Percentiles rank a stretch among this genome's conserved stretches.
phyloP scores from a whole-genome alignment of 23 tunicate species.

The Ascidia mentula region DNA sequence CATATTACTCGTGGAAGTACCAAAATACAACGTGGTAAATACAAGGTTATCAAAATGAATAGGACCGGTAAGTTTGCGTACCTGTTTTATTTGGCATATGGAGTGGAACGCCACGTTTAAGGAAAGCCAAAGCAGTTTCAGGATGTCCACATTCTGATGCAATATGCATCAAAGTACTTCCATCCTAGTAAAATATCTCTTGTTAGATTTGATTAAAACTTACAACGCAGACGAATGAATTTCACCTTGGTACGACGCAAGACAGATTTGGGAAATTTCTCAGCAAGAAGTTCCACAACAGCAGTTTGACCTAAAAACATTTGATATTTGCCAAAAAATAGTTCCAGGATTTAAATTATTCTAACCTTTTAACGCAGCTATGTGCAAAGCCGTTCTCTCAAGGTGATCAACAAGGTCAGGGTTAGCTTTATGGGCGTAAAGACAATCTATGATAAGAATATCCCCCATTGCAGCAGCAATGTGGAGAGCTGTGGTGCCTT shows the following conservation, averaged over 20 bases:
- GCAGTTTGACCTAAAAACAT: constrained; percentile 68
- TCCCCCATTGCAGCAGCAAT: constrained; percentile 83
- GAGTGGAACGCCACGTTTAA: constrained; percentile 76
- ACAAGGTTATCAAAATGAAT: no score
- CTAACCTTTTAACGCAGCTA: constrained; percentile 84
- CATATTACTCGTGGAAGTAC: background rate
- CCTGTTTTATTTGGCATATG: constrained; percentile 97
- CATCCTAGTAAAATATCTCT: constrained; percentile 47
- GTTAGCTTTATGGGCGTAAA: constrained; percentile 57
- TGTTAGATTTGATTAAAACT: background rate
- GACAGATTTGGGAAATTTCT: constrained; percentile 71
- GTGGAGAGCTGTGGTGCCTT: constrained; percentile 74
- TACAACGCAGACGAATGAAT: background rate
- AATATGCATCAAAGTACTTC: constrained; percentile 94
- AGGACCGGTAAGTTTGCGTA: background rate
- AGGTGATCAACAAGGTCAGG: constrained; percentile 52
- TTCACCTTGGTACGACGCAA: constrained; percentile 64
- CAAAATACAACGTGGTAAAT: no score
- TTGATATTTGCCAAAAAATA: background rate
- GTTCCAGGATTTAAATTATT: no score
- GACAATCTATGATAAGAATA: constrained; percentile 52
- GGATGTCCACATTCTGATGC: constrained; percentile 91
- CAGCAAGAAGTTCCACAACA: constrained; percentile 71
- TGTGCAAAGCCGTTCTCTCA: constrained; percentile 63
- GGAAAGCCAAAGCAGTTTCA: constrained; percentile 75